Evolutionary conservation across 37 sponge, comb jelly and placozoan genomes (phyloP).

Genomic region (Halisarca cf. caerulea): DNA sequence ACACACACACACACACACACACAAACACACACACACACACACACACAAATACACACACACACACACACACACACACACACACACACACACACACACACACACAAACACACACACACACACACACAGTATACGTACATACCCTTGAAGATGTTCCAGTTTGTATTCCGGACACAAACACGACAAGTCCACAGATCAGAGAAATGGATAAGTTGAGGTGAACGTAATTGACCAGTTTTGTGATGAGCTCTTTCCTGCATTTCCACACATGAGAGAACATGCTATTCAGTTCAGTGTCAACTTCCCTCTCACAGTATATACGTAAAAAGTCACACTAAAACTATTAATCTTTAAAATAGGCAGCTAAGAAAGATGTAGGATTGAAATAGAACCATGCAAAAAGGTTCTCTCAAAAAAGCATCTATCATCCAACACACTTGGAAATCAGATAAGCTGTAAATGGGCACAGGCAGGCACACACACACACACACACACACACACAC

Average conservation of each 20-base stretch:
- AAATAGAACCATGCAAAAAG: no score
- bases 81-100: no score
- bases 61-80: neutral
- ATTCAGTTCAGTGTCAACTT: no score
- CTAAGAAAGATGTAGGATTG: no score
- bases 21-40: neutral
- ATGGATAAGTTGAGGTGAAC: constrained; percentile 29
- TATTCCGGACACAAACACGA: constrained; percentile 29
- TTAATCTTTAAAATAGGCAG: no score
- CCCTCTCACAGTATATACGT: no score
- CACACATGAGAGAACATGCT: neutral
- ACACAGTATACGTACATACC: constrained; percentile 3
- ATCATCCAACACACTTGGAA: no score
- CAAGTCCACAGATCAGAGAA: constrained; percentile 25
- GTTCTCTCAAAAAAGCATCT: no score
- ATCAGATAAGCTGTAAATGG: no score
- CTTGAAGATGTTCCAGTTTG: constrained; percentile 2
- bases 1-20: neutral
- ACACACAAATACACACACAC: no score
- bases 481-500: neutral
- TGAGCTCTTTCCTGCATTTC: neutral
- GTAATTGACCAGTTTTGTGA: neutral
- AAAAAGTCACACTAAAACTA: no score
- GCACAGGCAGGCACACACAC: no score
- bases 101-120: neutral